phyloP scores from a whole-genome alignment of 2,113 vertebrate genomes.

The Taxidea taxus region DNA sequence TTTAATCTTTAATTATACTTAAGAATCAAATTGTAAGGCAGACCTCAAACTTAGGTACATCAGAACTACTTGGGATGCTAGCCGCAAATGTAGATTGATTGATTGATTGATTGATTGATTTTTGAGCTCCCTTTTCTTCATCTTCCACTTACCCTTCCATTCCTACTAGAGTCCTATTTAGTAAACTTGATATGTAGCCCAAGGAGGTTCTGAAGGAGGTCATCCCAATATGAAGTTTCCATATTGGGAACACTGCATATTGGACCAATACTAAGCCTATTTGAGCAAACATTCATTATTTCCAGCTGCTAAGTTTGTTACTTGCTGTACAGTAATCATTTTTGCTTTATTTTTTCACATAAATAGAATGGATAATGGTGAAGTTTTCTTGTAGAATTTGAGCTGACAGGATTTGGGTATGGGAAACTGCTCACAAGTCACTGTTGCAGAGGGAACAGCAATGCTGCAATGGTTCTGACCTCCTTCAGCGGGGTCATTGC shows the following conservation, averaged over 20 bases:
- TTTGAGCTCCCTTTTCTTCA: background rate
- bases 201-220: background rate
- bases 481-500: background rate
- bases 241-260: background rate
- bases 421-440: background rate
- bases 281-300: constrained; percentile 27
- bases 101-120: background rate
- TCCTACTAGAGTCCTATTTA: background rate
- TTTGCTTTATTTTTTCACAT: background rate
- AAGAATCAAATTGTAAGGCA: background rate
- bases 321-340: background rate
- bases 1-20: background rate
- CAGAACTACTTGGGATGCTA: background rate
- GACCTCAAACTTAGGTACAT: background rate
- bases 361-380: background rate
- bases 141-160: background rate
- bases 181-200: background rate
- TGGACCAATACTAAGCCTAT: background rate
- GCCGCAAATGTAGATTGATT: background rate
- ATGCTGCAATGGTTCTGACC: background rate
- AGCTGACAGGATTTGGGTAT: background rate
- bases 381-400: background rate
- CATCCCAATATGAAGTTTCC: background rate
- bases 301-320: background rate
- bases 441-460: background rate